These are phyloP conservation scores for Agapornis canus DNA, from an alignment of 2,797 vertebrate genomes.

Conservation along the genomic window DNA sequence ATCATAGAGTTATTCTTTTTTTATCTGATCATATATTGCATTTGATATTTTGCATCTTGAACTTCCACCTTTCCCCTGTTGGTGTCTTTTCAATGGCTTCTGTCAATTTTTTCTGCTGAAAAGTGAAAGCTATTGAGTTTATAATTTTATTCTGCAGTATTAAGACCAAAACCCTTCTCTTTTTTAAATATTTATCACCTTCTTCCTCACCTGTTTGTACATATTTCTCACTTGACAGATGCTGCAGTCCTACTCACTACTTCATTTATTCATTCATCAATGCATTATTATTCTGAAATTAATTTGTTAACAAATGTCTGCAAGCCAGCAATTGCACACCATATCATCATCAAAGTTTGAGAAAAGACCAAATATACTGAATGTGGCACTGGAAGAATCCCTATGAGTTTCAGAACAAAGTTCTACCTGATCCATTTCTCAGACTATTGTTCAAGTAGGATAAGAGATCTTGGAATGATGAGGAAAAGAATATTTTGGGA, in stretches of 20 bases:
- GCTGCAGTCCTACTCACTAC: background rate
- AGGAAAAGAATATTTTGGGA: background rate
- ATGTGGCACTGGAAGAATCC: background rate
- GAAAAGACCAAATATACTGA: background rate
- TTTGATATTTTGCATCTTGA: background rate
- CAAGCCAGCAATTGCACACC: background rate
- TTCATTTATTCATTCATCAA: background rate
- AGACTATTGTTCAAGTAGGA: background rate
- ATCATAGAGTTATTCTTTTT: background rate
- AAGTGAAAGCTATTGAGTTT: background rate
- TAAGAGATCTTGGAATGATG: background rate
- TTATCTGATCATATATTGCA: background rate
- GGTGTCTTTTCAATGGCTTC: background rate
- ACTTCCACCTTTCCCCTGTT: background rate
- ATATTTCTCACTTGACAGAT: background rate
- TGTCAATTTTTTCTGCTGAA: background rate
- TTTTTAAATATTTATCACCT: background rate
- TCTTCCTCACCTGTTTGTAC: background rate
- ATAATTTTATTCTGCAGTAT: background rate
- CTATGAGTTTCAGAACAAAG: background rate
- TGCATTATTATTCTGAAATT: background rate
- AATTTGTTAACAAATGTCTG: background rate
- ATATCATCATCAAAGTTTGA: background rate
- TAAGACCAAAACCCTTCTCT: fast-evolving
- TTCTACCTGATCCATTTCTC: background rate